Conservation (phyloP, 2,888 invertebrate genomes). For the Agrypnus murinus region DNA sequence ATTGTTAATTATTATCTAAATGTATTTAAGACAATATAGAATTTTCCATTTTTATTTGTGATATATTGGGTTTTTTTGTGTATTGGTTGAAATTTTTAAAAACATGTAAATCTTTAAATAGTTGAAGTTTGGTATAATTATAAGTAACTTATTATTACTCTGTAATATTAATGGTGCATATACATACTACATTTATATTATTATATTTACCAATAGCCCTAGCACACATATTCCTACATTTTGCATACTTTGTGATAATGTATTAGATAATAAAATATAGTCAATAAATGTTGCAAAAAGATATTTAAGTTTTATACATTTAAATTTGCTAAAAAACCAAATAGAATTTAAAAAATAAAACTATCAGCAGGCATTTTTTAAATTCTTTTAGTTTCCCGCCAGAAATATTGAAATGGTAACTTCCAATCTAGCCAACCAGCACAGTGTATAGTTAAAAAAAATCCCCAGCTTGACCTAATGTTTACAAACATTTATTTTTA, state of each 20-base stretch:
- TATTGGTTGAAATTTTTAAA: not conserved
- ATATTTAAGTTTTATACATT: not conserved
- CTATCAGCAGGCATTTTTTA: no score
- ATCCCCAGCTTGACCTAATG: no score
- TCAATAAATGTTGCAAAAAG: slow-evolving; percentile 36
- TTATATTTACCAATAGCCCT: slow-evolving; percentile 20
- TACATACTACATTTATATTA: slow-evolving; percentile 2
- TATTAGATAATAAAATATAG: slow-evolving; percentile 49
- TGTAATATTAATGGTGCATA: not conserved
- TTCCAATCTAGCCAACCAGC: no score
- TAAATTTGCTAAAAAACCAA: no score
- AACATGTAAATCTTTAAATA: not conserved
- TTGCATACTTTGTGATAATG: slow-evolving; percentile 62
- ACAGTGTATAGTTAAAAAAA: no score
- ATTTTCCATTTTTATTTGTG: slow-evolving; percentile 23
- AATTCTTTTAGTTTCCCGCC: no score
- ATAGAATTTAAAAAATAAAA: no score
- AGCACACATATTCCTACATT: slow-evolving; percentile 59
- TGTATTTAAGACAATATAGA: slow-evolving; percentile 11
- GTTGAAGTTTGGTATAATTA: slow-evolving; percentile 8
- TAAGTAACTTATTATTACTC: not conserved
- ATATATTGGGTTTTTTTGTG: slow-evolving; percentile 2
- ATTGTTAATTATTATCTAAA: slow-evolving; percentile 4
- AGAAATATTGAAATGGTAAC: no score
- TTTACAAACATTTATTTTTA: no score